Evolutionary conservation across 2,797 vertebrate genomes (phyloP), one percentile per base, ranked within the genome.

Genomic region (Astyanax mexicanus): DNA sequence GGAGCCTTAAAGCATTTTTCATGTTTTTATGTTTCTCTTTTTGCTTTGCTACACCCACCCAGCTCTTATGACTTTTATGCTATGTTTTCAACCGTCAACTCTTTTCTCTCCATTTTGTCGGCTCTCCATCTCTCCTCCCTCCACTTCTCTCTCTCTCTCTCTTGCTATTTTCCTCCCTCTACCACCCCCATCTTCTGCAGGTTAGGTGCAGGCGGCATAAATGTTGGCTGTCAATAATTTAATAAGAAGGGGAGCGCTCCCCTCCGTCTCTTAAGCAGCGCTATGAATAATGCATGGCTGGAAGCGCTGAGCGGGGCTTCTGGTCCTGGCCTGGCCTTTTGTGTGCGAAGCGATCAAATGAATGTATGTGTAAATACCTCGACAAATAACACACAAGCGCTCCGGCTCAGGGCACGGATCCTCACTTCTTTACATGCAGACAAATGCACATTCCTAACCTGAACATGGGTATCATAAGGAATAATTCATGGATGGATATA

Each of bases 171-270:
- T 15, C 45, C 29, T 38, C n/a, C 37, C 51, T 55, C 13, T 27
- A n/a, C 3, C 38, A 32, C 40, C 42, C 68, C 75, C 52, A 17
- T 84, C 82, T 44, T 74, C 88, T 85, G 74, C 78, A 72, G 85
- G 88, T 86, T 85, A 84, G 83, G 82, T 82, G 85, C 80, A 83
- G 77, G 84, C 78, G 80, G 79, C 82, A 78, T 81, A 86, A 85
- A 90, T 89, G 88, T 89, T 91, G 85, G 85, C 78, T 80, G 87
- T 92, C 90, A 92, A 92, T 93, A 91, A 93, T 92, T 90, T 75
- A 93, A 88, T 88, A 89, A 87, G 86, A 87, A 81, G 70, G 84
- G 83, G 81, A 75, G 21, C 75, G 40, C 79, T 74, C 80, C 83
- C 73, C 49, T 40, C 69, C 75, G 81, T 84, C 83, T 88, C 84